Conservation (phyloP, 2,797 vertebrate species). For the Melanotaenia parkinsoni region DNA sequence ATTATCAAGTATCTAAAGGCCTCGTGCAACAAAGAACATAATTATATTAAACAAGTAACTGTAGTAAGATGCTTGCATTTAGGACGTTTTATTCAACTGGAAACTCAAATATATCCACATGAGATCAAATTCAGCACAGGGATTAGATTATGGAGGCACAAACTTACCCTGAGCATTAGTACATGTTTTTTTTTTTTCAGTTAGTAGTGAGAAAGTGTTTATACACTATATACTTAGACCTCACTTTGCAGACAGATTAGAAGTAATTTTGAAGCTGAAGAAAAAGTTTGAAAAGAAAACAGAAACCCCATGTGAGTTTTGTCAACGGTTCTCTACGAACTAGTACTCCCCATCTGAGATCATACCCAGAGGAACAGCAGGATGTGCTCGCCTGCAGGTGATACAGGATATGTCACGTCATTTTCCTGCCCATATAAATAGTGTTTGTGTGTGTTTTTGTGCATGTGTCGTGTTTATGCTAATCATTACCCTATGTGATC, state of each 20-base stretch:
- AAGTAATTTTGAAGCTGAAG: conserved; percentile 30
- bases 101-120: not conserved
- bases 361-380: conserved; percentile 43
- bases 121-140: not conserved
- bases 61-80: not conserved
- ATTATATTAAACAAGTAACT: not conserved
- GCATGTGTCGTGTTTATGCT: conserved; percentile 37
- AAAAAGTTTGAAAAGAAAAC: conserved; percentile 34
- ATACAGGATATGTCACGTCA: conserved; percentile 55
- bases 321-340: conserved; percentile 25
- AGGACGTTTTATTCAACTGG: not conserved
- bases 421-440: conserved; percentile 42
- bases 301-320: conserved; percentile 30
- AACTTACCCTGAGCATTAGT: not conserved
- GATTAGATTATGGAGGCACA: not conserved
- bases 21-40: not conserved
- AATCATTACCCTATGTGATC: conserved; percentile 48
- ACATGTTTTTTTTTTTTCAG: conserved; percentile 10
- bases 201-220: conserved; percentile 2
- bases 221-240: conserved; percentile 5
- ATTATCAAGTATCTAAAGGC: not conserved
- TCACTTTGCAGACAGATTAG: conserved; percentile 2
- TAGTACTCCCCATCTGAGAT: conserved; percentile 21
- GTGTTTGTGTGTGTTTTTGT: conserved; percentile 2
- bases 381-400: conserved; percentile 51